Conservation (phyloP, 2,888 invertebrate genomes). For the Xylophagus ater region DNA sequence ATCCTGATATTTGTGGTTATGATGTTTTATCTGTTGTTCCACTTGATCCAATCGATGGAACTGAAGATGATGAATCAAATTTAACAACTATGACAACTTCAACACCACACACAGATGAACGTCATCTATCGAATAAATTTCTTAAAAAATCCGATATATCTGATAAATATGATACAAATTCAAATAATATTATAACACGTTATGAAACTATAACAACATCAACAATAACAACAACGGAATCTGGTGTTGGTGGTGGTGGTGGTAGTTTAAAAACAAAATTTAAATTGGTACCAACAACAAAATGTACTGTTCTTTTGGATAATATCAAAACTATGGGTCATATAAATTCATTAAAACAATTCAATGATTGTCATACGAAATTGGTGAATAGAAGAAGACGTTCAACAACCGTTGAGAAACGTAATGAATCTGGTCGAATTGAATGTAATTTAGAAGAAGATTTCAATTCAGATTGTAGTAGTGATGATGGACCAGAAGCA, state of each 20-base stretch:
- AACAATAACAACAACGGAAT: too few species aligned
- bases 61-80: slow-evolving; percentile 56
- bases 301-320: slow-evolving; percentile 24
- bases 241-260: not conserved
- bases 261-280: slow-evolving; percentile 6
- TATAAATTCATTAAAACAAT: slow-evolving; percentile 19
- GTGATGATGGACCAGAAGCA: slow-evolving; percentile 20
- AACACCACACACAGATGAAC: slow-evolving; percentile 40
- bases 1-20: slow-evolving; percentile 38
- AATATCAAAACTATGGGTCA: slow-evolving; percentile 18
- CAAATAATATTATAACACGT: slow-evolving; percentile 12
- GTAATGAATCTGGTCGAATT: too few species aligned
- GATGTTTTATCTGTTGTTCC: slow-evolving; percentile 33
- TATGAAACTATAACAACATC: too few species aligned
- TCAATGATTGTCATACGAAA: slow-evolving; percentile 12
- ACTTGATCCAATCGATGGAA: slow-evolving; percentile 40
- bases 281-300: slow-evolving; percentile 19
- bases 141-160: not conserved
- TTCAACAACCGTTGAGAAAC: slow-evolving; percentile 24
- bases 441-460: too few species aligned
- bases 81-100: slow-evolving; percentile 59
- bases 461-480: slow-evolving; percentile 43
- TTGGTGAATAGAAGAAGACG: slow-evolving; percentile 5
- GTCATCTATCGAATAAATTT: not conserved
- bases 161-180: slow-evolving; percentile 17